Base-by-base conservation (phyloP, 2,113 vertebrate species). In the Ammospiza caudacuta region DNA sequence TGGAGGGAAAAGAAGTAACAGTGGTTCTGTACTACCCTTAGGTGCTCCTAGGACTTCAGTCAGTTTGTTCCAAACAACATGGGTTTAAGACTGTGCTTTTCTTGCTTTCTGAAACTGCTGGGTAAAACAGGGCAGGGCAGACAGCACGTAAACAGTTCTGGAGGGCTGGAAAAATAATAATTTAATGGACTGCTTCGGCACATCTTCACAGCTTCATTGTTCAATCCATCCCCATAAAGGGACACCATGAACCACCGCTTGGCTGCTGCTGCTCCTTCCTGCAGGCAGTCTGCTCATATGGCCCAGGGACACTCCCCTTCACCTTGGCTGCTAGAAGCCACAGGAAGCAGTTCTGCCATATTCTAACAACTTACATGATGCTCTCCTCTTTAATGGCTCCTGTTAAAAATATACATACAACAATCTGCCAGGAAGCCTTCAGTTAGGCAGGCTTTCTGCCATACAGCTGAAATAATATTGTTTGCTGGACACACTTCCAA, bases 171-270 rank as follows among this genome's bases (percentile, higher is more conserved):
- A 96, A 96, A 86, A 52, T 44, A 96, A 97, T 97, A 97, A 95
- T 88, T 96, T 95, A 96, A 97, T 64, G 82, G 87, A 94, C 81
- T 97, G 89, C 83, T 96, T 96, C 72, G 4, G 91, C 79, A 93
- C 86, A 91, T 92, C 69, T 97, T 97, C 93, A 97, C 96, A 97
- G 95, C 63, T 97, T 96, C 85, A 92, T 89, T 74, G 75, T 87
- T 61, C 62, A 61, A 68, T 41, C 85, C 89, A 54, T 90, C 76
- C 87, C 69, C 15, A 9, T 61, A 28, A 29, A 37, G 8, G 12
- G 22, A 75, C 6, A 12, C 31, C 2, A n/a, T 62, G 43, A 95
- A 79, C 75, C 73, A 67, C 52, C 0, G 0, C 69, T 67, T 87
- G 82, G 73, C 92, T 86, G 90, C 80, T 91, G 79, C 82, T 90